Evolutionary conservation across 2,888 invertebrate species (phyloP), one percentile per base, ranked within the genome.

Genomic region (Sthenelais limicola): DNA sequence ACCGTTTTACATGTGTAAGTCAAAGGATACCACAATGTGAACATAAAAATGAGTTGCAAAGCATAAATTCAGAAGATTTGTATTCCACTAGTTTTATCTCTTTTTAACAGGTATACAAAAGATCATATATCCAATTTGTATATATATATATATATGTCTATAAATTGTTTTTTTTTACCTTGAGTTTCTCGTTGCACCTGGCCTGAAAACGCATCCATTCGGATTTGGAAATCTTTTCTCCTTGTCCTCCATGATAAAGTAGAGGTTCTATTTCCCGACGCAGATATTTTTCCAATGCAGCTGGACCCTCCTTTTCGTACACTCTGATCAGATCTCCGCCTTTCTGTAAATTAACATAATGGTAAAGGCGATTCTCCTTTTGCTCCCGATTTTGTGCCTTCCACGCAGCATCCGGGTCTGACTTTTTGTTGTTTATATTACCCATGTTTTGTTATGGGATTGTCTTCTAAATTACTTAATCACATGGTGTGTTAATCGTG

Each of bases 171-270:
- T 43, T 43, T 32, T 80, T 76, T 75, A 84, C 83, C 75, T 76
- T 78, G 72, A 76, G 75, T 71, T 80, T 81, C 38, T 81, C 94
- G 88, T 71, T 95, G 89, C 15, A 96, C 94, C 75, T 96, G 88
- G 86, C 94, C 93, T 0, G 94, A 93, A 84, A 98, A 92, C 0
- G 79, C n/a, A 83, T 71, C 71, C 81, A 84, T n/a, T 86, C 85
- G 26, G 77, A 43, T 69, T 81, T 80, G 1, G 78, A 79, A 26
- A 87, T 76, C 0, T 68, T 72, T 24, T 74, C 74, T 15, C 85
- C 84, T 68, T 82, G 79, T n/a, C 86, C 87, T 12, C 79, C 77
- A 76, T 84, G 80, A 74, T 85, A 86, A 54, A 87, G 77, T 72
- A 80, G 84, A 4, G 79, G 79, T 32, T 76, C 78, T 33, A 87